Evolutionary conservation across 2,888 invertebrate species (phyloP), one percentile per base, ranked within the genome.

Genomic region (Lasioglossum figueresi): DNA sequence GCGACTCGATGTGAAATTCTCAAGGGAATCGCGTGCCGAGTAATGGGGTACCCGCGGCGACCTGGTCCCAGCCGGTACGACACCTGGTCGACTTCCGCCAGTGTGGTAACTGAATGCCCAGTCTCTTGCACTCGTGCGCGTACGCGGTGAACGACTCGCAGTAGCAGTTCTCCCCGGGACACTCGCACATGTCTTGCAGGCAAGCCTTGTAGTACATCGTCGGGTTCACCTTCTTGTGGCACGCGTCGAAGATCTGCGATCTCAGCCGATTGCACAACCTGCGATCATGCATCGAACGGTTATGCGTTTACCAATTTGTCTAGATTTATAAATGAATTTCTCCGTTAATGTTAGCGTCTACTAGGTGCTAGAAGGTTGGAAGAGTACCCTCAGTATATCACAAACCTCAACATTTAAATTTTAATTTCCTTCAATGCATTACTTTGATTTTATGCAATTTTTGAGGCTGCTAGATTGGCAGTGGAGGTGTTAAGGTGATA

Each of bases 91-190:
- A 96, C 74, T 96, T 95, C 84, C 97, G 96, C 98, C 98, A 98
- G 88, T 97, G 96, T 0, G 95, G 95, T 74, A 98, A 95, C 84
- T 96, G 96, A 0, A 97, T 97, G 0, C 98, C 98, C 66, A 97
- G 95, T 37, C 98, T 96, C 86, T 97, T 96, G 93, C 99, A 99
- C 94, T 98, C 98, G 88, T 98, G 97, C 0, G 98, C 98, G 93
- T 99, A 99, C 4, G 99, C 99, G 79, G 97, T 97, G 92, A 99
- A 97, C 85, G 98, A 97, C 90, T 98, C 98, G 95, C 99, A 99
- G 94, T 98, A 98, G 92, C 99, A 99, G 92, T 96, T 96, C 82
- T 96, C 96, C 23, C 96, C 96, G 3, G 97, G 97, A 94, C 99
- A 99, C 93, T 98, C 98, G 93, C 98, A 98, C 95, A 98, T 97